Conservation (phyloP, 2,113 vertebrate genomes). For the Enhydra lutris region DNA sequence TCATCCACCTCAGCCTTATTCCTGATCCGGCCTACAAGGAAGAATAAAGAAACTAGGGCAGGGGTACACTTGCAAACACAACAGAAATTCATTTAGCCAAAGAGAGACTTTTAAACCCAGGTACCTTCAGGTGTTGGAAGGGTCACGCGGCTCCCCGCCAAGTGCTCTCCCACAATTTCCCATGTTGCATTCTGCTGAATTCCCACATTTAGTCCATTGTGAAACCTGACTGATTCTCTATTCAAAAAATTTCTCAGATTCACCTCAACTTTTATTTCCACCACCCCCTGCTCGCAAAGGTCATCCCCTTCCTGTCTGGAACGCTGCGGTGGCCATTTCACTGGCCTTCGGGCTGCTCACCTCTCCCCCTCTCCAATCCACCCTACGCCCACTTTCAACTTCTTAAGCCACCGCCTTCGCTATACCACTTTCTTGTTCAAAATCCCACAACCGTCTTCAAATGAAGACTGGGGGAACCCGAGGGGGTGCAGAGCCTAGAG, state of each 20-base stretch:
- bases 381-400: neutral
- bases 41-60: neutral
- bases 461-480: neutral
- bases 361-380: neutral
- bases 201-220: neutral
- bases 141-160: neutral
- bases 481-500: neutral
- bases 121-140: neutral
- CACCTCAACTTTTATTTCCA: neutral
- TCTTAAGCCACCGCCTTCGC: neutral
- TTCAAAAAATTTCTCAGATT: neutral
- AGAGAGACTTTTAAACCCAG: neutral
- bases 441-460: neutral
- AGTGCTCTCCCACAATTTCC: neutral
- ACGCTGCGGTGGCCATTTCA: neutral
- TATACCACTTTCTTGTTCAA: neutral
- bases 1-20: conserved; percentile 96
- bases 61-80: neutral
- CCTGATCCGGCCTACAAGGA: conserved; percentile 89
- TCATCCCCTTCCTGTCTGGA: neutral
- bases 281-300: neutral
- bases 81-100: neutral
- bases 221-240: neutral
- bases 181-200: neutral
- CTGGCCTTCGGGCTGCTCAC: neutral